Conservation (phyloP, 2,888 invertebrate species). For the Tipula confusa region DNA sequence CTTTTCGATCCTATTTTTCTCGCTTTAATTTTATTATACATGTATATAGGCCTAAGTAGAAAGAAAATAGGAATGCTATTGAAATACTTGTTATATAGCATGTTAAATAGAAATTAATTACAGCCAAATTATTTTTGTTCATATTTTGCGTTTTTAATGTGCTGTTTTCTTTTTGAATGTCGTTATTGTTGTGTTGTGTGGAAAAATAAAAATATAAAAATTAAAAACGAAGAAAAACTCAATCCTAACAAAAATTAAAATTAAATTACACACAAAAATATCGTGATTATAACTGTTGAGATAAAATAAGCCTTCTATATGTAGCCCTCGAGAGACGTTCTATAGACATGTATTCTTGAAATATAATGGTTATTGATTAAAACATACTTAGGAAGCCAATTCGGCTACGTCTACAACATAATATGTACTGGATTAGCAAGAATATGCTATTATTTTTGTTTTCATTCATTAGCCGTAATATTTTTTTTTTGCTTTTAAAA, state of each 20-base stretch:
- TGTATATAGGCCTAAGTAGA: no score
- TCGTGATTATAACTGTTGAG: background rate
- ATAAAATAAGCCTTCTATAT: background rate
- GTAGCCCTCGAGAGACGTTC: background rate
- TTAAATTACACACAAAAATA: background rate
- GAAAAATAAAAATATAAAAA: background rate
- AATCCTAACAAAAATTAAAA: background rate
- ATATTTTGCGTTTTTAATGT: conserved; percentile 16
- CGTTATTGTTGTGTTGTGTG: background rate
- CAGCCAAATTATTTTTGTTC: background rate
- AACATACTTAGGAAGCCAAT: no score
- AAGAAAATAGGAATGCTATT: background rate
- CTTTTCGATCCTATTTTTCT: background rate
- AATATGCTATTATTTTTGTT: no score
- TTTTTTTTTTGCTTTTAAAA: no score
- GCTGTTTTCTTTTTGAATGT: background rate
- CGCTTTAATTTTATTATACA: background rate
- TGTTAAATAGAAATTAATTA: conserved; percentile 20
- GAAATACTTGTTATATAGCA: conserved; percentile 20
- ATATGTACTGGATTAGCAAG: no score
- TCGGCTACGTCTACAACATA: no score
- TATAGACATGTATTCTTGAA: no score
- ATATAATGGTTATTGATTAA: no score
- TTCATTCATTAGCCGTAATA: no score
- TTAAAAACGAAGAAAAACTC: no score